Evolutionary conservation across 2,113 vertebrate species (phyloP), one percentile per base, ranked within the genome.

Genomic region (Pleuronectes platessa): DNA sequence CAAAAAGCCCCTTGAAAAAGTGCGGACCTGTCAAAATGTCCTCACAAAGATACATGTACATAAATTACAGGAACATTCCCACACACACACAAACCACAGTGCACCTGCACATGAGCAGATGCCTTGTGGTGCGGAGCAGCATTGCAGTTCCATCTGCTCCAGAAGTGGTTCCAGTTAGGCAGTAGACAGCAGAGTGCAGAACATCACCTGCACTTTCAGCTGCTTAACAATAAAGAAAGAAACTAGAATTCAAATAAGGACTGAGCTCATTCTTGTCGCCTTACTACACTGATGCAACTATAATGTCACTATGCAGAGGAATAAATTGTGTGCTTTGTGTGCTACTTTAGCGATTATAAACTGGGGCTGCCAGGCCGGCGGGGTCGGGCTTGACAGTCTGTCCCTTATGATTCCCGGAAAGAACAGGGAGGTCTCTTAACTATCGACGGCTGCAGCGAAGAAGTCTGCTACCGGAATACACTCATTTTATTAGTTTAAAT

Each of bases 141-240:
- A 65, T 11, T 51, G 26, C 59, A 62, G 56, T 55, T 71, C 84
- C 78, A 82, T 80, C 80, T 88, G 76, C 68, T 75, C 40, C 65
- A 71, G 51, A 53, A 35, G 45, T 3, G n/a, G 65, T 60, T 64
- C 69, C 40, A 59, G 31, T 74, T 61, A 68, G 54, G 42, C 5
- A 51, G 66, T 31, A 18, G 42, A n/a, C 58, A 54, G 13, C 59
- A 56, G 23, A 17, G 13, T 35, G 69, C 51, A 23, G 67, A 55
- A 53, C 56, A 51, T 79, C 15, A n/a, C 23, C 55, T 77, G 37
- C 65, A 54, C 21, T 12, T 60, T 62, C 21, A 51, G 45, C 17
- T 20, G 49, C 49, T 51, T 47, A 4, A 3, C 5, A 24, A 59
- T 51, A 51, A 13, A 51, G 11, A 31, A 26, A 13, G 15, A 53